Conservation (phyloP, 2,113 vertebrate genomes). For the Nothocercus nigrocapillus region DNA sequence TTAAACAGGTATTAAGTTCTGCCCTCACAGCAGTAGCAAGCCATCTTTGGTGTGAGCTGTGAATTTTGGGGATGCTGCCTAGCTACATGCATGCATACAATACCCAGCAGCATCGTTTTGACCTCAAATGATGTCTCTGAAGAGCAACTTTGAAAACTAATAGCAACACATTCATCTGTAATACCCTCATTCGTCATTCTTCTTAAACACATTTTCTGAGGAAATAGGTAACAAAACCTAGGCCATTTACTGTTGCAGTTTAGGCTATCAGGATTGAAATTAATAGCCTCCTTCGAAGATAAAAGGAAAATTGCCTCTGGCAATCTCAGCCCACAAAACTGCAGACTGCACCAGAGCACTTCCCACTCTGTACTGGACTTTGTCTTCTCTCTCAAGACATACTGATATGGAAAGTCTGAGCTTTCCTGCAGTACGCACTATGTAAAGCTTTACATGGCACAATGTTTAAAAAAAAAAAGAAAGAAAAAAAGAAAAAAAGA, state of each 20-base stretch:
- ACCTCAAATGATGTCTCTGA: not conserved
- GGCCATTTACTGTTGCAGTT: not conserved
- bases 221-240: not conserved
- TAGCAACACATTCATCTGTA: not conserved
- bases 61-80: not conserved
- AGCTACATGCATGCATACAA: rapidly evolving
- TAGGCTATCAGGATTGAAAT: conserved; percentile 1
- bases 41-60: not conserved
- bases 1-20: not conserved
- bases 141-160: not conserved
- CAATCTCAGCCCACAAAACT: not conserved
- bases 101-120: not conserved
- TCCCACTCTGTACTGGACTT: not conserved
- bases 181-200: not conserved
- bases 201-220: not conserved
- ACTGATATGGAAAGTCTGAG: rapidly evolving
- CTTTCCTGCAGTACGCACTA: rapidly evolving
- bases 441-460: not conserved
- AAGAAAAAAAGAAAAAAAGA: not conserved
- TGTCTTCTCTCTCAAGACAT: not conserved
- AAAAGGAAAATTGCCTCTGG: not conserved
- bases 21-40: not conserved
- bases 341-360: not conserved
- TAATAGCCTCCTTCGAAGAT: not conserved
- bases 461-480: not conserved